Percentiles rank a stretch among this genome's conserved stretches.
These are phyloP conservation scores for Limenitis camilla DNA, from an alignment of 2,888 invertebrate genomes.

Conservation along the genomic window DNA sequence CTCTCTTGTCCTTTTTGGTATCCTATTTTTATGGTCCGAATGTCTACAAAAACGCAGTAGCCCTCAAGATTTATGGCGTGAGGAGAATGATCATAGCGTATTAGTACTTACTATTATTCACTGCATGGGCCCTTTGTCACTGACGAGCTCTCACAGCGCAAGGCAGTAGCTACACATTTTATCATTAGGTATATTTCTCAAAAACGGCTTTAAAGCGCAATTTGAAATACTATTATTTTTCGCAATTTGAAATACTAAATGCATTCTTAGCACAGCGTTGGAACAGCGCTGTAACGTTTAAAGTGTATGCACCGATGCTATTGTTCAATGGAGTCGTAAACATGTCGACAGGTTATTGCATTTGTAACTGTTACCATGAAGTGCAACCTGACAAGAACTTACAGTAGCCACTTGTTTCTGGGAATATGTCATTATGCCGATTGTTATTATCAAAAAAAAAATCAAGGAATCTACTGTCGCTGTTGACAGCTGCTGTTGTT, in stretches of 20 bases:
- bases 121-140: slow-evolving; percentile 57
- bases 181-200: slow-evolving; percentile 3
- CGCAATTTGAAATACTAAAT: neutral
- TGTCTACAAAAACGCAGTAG: slow-evolving; percentile 31
- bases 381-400: slow-evolving; percentile 15
- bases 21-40: slow-evolving; percentile 15
- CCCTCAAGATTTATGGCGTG: slow-evolving; percentile 60
- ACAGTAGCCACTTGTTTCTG: slow-evolving; percentile 34
- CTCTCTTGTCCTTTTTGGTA: slow-evolving; percentile 15
- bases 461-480: neutral
- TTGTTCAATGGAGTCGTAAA: slow-evolving; percentile 64
- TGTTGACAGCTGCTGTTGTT: too few species aligned
- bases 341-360: slow-evolving; percentile 65
- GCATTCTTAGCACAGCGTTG: slow-evolving; percentile 1
- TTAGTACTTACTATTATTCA: slow-evolving; percentile 64
- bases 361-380: slow-evolving; percentile 25
- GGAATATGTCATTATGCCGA: slow-evolving; percentile 9
- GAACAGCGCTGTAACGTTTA: slow-evolving; percentile 8
- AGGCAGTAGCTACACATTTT: slow-evolving; percentile 39
- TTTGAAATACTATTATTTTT: slow-evolving; percentile 16
- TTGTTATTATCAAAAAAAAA: neutral
- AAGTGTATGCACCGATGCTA: slow-evolving; percentile 24
- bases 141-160: slow-evolving; percentile 27
- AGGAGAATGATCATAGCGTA: slow-evolving; percentile 65
- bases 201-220: slow-evolving; percentile 12